These are phyloP conservation scores for Eupithecia vulgata DNA, from an alignment of 2,888 invertebrate genomes.

Conservation along the genomic window DNA sequence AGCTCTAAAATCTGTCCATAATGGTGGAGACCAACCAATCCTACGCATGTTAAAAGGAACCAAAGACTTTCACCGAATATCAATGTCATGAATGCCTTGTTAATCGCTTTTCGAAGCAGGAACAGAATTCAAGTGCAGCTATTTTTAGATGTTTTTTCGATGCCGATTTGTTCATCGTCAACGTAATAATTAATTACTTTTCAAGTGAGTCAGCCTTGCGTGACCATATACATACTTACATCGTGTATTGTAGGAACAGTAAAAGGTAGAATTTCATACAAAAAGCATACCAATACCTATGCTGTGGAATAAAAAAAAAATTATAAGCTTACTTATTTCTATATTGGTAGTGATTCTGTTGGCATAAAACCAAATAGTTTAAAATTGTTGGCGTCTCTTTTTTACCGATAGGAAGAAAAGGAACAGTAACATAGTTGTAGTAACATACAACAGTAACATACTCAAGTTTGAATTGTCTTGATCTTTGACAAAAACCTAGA, in stretches of 20 bases:
- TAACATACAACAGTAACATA: too few relatives aligned
- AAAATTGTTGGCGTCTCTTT: too few relatives aligned
- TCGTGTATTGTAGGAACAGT: neutral
- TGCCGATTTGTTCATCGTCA: conserved; percentile 6
- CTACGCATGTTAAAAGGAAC: neutral
- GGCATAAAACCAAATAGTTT: too few relatives aligned
- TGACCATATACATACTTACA: neutral
- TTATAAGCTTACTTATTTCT: neutral
- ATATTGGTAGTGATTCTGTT: too few relatives aligned
- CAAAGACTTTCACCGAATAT: conserved; percentile 32
- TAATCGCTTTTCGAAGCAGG: conserved; percentile 13
- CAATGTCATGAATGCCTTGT: conserved; percentile 10
- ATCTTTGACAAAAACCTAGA: neutral
- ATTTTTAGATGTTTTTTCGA: conserved; percentile 14
- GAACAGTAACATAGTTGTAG: too few relatives aligned
- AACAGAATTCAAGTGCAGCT: conserved; percentile 16
- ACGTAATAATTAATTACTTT: conserved; percentile 10
- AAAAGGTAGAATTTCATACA: neutral
- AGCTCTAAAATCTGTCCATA: neutral
- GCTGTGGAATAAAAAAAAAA: neutral
- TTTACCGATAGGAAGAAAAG: too few relatives aligned
- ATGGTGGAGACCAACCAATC: neutral
- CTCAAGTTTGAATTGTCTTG: too few relatives aligned
- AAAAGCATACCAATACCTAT: neutral
- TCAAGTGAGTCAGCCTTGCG: conserved; percentile 6